A percentile compares a stretch with the other conserved stretches of the same genome.
Evolutionary conservation across 2,113 vertebrate genomes (phyloP).

Genomic region (Charina bottae): DNA sequence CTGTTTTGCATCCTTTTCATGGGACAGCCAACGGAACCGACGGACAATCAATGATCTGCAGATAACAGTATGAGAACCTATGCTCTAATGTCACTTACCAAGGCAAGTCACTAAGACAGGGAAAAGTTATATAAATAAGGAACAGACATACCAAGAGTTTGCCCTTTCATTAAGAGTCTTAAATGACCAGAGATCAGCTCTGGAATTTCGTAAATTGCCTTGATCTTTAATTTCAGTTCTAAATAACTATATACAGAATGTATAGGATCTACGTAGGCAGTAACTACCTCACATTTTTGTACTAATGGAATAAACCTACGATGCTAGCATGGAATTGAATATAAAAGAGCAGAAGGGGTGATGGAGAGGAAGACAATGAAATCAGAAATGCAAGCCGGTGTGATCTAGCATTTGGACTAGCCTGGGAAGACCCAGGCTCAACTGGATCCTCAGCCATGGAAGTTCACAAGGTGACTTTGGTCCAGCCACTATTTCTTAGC

Average conservation of each 20-base stretch:
- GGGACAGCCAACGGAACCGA: not conserved
- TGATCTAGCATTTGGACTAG: too few relatives aligned
- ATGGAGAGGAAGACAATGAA: slow-evolving; percentile 13
- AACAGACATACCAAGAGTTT: slow-evolving; percentile 62
- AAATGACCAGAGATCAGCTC: slow-evolving; percentile 58
- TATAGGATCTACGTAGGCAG: not conserved
- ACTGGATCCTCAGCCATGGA: too few relatives aligned
- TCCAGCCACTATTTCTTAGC: too few relatives aligned
- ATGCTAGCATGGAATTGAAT: slow-evolving; percentile 22
- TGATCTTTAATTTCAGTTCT: slow-evolving; percentile 22
- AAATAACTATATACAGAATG: slow-evolving; percentile 33
- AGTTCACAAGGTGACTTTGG: too few relatives aligned
- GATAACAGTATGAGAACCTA: not conserved
- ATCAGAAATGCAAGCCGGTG: not conserved
- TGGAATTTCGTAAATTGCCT: slow-evolving; percentile 55
- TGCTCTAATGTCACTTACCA: slow-evolving; percentile 65
- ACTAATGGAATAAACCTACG: slow-evolving; percentile 17
- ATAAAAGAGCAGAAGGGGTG: slow-evolving; percentile 2
- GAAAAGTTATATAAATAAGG: slow-evolving; percentile 63
- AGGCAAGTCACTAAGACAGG: slow-evolving; percentile 64
- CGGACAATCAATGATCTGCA: not conserved
- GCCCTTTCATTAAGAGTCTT: slow-evolving; percentile 52
- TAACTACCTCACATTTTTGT: not conserved
- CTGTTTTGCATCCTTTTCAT: not conserved
- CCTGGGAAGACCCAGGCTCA: too few relatives aligned